Percentiles rank a stretch among this genome's conserved stretches.
phyloP scores from a whole-genome alignment of 2,113 vertebrate species.

The Leiothrix lutea region DNA sequence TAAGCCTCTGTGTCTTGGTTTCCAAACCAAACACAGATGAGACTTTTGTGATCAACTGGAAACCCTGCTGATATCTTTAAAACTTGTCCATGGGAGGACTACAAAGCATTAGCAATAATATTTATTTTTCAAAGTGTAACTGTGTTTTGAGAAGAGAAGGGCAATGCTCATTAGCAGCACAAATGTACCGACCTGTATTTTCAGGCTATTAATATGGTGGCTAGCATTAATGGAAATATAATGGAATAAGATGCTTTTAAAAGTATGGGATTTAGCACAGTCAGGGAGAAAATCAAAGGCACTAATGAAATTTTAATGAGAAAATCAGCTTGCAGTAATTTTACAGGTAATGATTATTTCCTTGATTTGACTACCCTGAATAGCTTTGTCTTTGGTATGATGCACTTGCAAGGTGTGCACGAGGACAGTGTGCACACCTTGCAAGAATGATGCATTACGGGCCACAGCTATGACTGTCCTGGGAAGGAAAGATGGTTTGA shows the following conservation, averaged over 20 bases:
- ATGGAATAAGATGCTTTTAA: constrained; percentile 13
- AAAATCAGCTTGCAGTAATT: constrained; percentile 51
- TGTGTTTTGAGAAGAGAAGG: neutral
- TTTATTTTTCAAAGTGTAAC: neutral
- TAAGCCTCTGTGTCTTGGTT: neutral
- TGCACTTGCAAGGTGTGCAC: neutral
- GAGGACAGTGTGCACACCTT: too few relatives aligned
- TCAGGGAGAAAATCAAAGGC: neutral
- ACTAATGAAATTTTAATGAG: constrained; percentile 64
- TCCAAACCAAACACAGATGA: neutral
- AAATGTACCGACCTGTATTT: neutral
- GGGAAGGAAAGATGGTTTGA: neutral
- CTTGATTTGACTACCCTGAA: neutral
- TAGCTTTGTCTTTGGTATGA: neutral
- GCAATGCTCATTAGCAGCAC: neutral
- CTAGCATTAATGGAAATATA: constrained; percentile 48
- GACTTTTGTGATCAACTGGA: neutral
- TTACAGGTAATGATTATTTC: constrained; percentile 37
- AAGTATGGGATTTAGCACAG: constrained; percentile 19
- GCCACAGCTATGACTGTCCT: neutral
- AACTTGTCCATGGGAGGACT: neutral
- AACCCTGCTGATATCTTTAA: neutral
- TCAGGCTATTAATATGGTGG: constrained; percentile 11
- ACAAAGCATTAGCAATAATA: neutral
- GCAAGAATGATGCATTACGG: neutral